Evolutionary conservation across 2,888 invertebrate genomes (phyloP).

Genomic region (Plagodis dolabraria): DNA sequence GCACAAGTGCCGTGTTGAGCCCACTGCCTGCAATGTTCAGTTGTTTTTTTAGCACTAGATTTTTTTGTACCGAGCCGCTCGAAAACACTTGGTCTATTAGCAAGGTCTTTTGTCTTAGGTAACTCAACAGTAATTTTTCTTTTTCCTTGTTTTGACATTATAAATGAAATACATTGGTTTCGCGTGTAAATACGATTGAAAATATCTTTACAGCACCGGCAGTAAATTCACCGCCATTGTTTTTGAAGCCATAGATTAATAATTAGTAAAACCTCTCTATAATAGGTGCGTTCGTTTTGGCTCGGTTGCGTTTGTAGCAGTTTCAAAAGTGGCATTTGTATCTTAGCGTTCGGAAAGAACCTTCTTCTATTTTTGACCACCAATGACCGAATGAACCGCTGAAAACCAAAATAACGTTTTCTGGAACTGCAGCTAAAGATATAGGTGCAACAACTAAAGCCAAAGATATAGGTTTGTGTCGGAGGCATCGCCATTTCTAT

Average conservation of each 20-base stretch:
- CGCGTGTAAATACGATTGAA: constrained; percentile 57
- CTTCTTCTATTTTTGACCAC: too few relatives aligned
- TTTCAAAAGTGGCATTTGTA: too few relatives aligned
- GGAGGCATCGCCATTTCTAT: too few relatives aligned
- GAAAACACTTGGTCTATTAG: constrained; percentile 91
- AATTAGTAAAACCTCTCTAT: too few relatives aligned
- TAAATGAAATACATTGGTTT: constrained; percentile 78
- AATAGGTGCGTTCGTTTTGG: too few relatives aligned
- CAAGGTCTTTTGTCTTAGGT: constrained; percentile 87
- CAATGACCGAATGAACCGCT: too few relatives aligned
- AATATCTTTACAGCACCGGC: constrained; percentile 52
- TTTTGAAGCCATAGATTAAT: constrained; percentile 34
- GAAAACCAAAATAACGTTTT: too few relatives aligned
- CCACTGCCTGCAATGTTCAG: constrained; percentile 91
- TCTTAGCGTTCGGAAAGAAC: too few relatives aligned
- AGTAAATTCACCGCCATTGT: constrained; percentile 51
- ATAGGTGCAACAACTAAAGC: too few relatives aligned
- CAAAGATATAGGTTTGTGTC: too few relatives aligned
- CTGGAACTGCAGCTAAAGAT: too few relatives aligned
- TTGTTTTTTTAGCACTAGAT: constrained; percentile 82
- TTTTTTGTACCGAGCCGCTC: constrained; percentile 92
- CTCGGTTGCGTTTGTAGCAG: too few relatives aligned
- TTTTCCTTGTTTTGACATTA: constrained; percentile 88
- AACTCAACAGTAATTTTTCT: constrained; percentile 91
- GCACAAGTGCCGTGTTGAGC: constrained; percentile 91